Percentiles rank a stretch among this genome's conserved stretches.
Conservation (phyloP, 1,140 invertebrate species). For the Neotoxoptera formosana region DNA sequence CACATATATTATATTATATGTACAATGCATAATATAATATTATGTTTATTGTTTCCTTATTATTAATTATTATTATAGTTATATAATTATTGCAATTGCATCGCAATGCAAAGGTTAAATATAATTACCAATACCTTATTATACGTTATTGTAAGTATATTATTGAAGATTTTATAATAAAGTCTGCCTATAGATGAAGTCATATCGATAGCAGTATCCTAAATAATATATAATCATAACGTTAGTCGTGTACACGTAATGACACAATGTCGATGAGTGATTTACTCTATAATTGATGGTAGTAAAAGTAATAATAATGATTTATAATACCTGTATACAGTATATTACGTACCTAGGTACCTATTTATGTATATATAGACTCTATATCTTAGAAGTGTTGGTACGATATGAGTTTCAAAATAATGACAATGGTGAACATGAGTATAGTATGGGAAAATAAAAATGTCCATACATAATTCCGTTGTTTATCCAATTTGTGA, state of each 20-base stretch:
- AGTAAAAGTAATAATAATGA: neutral
- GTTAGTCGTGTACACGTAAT: neutral
- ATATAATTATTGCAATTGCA: constrained; percentile 22
- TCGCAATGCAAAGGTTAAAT: neutral
- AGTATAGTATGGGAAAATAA: too few species aligned
- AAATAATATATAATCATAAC: constrained; percentile 6
- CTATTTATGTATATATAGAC: neutral
- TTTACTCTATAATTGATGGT: neutral
- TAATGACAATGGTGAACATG: too few species aligned
- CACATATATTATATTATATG: neutral
- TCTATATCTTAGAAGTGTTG: neutral
- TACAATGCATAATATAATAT: neutral
- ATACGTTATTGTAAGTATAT: neutral
- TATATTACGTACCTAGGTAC: too few species aligned
- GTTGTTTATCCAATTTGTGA: too few species aligned
- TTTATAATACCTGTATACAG: neutral
- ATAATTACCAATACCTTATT: neutral
- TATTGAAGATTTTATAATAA: neutral
- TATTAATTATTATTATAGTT: neutral
- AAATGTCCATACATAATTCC: too few species aligned
- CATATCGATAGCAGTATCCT: neutral
- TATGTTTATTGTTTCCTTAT: constrained; percentile 16
- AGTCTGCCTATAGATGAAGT: neutral
- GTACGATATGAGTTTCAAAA: neutral
- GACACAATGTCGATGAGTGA: neutral